These are phyloP conservation scores for Leucoma salicis DNA, from an alignment of 2,888 invertebrate species.

Conservation along the genomic window DNA sequence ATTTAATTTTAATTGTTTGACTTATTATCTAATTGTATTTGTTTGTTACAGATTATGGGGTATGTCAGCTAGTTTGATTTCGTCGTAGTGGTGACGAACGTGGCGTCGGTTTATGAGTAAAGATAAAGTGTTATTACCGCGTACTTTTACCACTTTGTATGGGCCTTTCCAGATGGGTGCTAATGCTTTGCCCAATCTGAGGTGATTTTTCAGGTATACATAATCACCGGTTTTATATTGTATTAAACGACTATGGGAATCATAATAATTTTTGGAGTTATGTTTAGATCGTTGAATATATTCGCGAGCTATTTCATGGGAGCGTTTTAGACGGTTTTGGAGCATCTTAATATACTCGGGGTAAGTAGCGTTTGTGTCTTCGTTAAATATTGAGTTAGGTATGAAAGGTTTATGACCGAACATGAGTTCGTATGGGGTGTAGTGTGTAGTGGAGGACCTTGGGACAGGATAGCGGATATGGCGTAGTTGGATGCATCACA, in stretches of 20 bases:
- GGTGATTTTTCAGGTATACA: slow-evolving; percentile 25
- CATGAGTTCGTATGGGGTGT: slow-evolving; percentile 43
- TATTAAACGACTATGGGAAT: neutral
- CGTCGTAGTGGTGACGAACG: neutral
- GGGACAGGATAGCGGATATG: too few species aligned
- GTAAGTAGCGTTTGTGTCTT: neutral
- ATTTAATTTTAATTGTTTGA: neutral
- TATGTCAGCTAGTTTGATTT: neutral
- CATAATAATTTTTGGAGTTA: neutral
- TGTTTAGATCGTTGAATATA: neutral
- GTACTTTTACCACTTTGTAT: slow-evolving; percentile 26
- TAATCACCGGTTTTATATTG: slow-evolving; percentile 7
- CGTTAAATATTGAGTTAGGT: neutral
- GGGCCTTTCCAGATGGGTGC: slow-evolving; percentile 30
- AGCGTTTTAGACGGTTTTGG: slow-evolving; percentile 24
- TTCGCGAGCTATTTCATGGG: neutral
- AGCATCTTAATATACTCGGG: slow-evolving; percentile 15
- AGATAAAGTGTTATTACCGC: slow-evolving; percentile 13
- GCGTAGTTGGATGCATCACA: slow-evolving; percentile 18
- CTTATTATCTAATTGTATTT: neutral
- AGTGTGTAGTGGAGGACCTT: slow-evolving; percentile 23
- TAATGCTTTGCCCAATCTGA: slow-evolving; percentile 22
- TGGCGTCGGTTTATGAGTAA: neutral
- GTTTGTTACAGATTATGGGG: neutral
- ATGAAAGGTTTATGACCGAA: slow-evolving; percentile 42